Conservation (phyloP, 2,888 invertebrate species). For the Seira musarum region DNA sequence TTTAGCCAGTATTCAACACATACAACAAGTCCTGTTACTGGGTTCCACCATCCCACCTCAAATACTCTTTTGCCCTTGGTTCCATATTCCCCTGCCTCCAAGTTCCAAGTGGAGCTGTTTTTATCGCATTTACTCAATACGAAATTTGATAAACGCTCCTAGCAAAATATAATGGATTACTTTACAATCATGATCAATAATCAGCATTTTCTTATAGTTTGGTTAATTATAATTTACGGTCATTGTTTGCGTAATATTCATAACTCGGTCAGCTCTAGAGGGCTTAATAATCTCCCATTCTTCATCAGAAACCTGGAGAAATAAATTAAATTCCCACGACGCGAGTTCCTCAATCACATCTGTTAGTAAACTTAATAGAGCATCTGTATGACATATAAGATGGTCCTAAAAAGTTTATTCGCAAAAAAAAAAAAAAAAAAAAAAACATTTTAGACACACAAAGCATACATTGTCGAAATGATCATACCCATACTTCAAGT, state of each 20-base stretch:
- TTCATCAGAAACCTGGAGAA: conserved; percentile 85
- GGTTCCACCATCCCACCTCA: conserved; percentile 64
- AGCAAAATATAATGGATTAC: not conserved
- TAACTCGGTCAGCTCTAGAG: conserved; percentile 79
- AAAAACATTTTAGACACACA: not conserved
- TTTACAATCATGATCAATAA: too few relatives aligned
- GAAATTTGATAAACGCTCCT: conserved; percentile 19
- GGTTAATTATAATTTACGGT: conserved; percentile 76
- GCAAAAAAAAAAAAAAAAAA: too few relatives aligned
- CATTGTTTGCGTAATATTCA: conserved; percentile 79
- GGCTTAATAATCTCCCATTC: conserved; percentile 88
- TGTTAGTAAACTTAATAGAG: conserved; percentile 79
- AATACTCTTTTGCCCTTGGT: conserved; percentile 64
- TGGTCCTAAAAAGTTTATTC: conserved; percentile 78
- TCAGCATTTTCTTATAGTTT: too few relatives aligned
- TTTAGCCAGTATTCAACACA: too few relatives aligned
- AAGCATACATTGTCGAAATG: too few relatives aligned
- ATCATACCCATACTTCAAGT: too few relatives aligned
- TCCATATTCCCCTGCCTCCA: conserved; percentile 67
- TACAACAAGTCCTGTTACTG: conserved; percentile 58
- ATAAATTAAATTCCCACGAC: conserved; percentile 81
- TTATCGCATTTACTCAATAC: conserved; percentile 57
- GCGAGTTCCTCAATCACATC: conserved; percentile 81
- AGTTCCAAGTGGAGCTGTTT: conserved; percentile 59
- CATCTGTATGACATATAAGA: conserved; percentile 80